Evolutionary conservation across 2,113 vertebrate genomes (phyloP).

Genomic region (Hassar affinis): DNA sequence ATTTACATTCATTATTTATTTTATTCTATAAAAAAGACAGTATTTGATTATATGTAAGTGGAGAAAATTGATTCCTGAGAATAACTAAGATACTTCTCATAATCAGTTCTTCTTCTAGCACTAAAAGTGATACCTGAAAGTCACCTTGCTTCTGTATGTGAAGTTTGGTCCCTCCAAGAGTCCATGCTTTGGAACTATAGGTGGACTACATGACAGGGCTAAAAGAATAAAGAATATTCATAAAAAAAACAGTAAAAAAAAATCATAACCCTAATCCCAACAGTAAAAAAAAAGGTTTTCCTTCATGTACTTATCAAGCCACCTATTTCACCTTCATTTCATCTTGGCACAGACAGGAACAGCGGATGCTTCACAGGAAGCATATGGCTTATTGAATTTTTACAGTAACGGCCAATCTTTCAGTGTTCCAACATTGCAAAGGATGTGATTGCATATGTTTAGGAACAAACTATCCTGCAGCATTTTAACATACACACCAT

Average conservation of each 20-base stretch:
- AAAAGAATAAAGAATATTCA: slow-evolving; percentile 40
- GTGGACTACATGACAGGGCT: slow-evolving; percentile 85
- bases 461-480: not conserved
- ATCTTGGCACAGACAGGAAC: not conserved
- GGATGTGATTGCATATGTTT: not conserved
- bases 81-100: slow-evolving; percentile 21
- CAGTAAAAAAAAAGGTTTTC: not conserved
- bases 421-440: not conserved
- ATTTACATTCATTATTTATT: not conserved
- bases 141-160: slow-evolving; percentile 87
- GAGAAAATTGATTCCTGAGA: not conserved
- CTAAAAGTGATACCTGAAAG: slow-evolving; percentile 83
- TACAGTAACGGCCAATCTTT: not conserved
- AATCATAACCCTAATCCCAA: no score
- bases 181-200: slow-evolving; percentile 80
- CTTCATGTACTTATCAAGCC: not conserved
- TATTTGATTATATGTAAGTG: not conserved
- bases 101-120: slow-evolving; percentile 44
- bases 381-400: not conserved
- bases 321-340: not conserved
- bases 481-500: not conserved
- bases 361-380: not conserved
- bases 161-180: slow-evolving; percentile 79
- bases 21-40: not conserved
- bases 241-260: not conserved